Conservation (phyloP, 2,113 vertebrate species). For the Hippocampus barbouri region DNA sequence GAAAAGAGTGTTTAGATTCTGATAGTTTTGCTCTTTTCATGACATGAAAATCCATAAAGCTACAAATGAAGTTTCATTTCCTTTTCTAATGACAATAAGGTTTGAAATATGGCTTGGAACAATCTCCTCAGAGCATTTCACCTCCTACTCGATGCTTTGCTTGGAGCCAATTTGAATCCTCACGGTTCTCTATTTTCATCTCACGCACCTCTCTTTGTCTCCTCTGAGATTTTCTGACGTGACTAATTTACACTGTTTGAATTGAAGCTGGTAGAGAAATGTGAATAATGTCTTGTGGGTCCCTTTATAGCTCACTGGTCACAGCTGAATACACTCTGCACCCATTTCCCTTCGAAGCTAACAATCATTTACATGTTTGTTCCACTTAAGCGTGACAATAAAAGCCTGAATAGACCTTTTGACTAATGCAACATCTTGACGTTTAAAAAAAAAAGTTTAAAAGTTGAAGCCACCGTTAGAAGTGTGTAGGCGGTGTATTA, state of each 20-base stretch:
- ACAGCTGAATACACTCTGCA: slow-evolving; percentile 30
- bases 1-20: slow-evolving; percentile 3
- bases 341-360: slow-evolving; percentile 8
- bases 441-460: not conserved
- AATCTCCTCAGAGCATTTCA: slow-evolving; percentile 11
- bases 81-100: not conserved
- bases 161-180: not conserved
- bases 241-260: slow-evolving; percentile 35
- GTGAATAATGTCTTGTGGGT: slow-evolving; percentile 20
- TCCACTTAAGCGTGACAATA: slow-evolving; percentile 1
- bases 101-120: not conserved
- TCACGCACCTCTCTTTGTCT: slow-evolving; percentile 25
- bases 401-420: not conserved
- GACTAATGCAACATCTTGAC: slow-evolving; percentile 2
- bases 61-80: slow-evolving; percentile 11
- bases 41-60: slow-evolving; percentile 14
- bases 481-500: slow-evolving; percentile 22
- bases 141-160: not conserved
- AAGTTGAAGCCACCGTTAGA: not conserved
- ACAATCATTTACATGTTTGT: slow-evolving; percentile 11
- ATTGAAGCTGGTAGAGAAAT: slow-evolving; percentile 41
- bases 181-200: slow-evolving; percentile 8
- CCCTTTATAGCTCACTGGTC: slow-evolving; percentile 30
- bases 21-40: slow-evolving; percentile 26
- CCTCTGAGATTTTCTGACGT: slow-evolving; percentile 29